These are phyloP conservation scores for Limnephilus lunatus DNA, from an alignment of 2,888 invertebrate species.

Conservation along the genomic window DNA sequence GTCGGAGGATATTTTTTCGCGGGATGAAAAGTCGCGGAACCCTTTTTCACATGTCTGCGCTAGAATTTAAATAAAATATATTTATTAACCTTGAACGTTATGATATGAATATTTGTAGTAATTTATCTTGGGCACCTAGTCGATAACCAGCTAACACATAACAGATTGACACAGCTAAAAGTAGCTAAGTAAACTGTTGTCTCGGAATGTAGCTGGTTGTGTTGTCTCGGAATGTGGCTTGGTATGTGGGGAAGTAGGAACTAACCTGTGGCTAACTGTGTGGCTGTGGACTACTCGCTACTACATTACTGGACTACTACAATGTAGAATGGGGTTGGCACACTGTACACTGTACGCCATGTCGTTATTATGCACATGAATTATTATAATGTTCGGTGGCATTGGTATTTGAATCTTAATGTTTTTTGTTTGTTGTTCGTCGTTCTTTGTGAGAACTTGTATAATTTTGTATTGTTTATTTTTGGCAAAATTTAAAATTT, in stretches of 20 bases:
- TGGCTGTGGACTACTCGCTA: neutral
- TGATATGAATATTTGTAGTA: no score
- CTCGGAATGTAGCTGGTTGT: neutral
- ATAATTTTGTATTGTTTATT: no score
- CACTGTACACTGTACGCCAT: neutral
- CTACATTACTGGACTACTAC: neutral
- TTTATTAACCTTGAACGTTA: no score
- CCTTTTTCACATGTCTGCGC: no score
- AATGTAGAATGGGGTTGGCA: slow-evolving; percentile 4
- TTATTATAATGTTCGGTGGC: neutral
- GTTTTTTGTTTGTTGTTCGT: neutral
- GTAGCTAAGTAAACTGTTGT: neutral
- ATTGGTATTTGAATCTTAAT: neutral
- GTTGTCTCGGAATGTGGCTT: slow-evolving; percentile 10
- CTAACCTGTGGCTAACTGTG: neutral
- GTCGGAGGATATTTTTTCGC: no score
- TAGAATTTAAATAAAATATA: neutral
- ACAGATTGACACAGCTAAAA: neutral
- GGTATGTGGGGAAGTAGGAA: neutral
- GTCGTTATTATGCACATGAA: neutral
- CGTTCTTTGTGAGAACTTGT: neutral
- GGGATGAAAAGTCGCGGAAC: no score
- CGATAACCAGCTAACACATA: neutral
- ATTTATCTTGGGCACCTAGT: neutral
- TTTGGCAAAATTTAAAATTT: no score